Evolutionary conservation across 2,888 invertebrate species (phyloP).

Genomic region (Meganola albula): DNA sequence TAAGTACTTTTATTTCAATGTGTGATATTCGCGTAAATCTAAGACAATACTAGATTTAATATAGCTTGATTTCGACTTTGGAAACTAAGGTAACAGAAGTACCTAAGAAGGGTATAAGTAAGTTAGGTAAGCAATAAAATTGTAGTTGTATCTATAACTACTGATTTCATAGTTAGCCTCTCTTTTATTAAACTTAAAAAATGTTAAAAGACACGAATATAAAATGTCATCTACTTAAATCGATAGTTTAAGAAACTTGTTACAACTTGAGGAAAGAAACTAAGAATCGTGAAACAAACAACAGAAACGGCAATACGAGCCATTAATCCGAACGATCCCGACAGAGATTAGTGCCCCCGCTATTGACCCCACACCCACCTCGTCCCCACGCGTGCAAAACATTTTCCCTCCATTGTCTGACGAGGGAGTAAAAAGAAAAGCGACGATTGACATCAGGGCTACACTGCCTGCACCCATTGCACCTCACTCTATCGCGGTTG

Average conservation of each 20-base stretch:
- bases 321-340: slow-evolving; percentile 71
- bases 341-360: slow-evolving; percentile 69
- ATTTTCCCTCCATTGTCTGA: slow-evolving; percentile 67
- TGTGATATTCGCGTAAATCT: no score
- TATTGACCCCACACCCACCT: slow-evolving; percentile 57
- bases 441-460: slow-evolving; percentile 63
- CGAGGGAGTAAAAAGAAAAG: slow-evolving; percentile 61
- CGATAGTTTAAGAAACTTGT: slow-evolving; percentile 46
- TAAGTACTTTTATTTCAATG: no score
- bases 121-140: no score
- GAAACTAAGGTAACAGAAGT: no score
- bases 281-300: slow-evolving; percentile 62
- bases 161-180: no score
- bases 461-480: slow-evolving; percentile 28
- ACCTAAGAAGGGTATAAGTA: no score
- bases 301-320: slow-evolving; percentile 68
- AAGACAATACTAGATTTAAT: no score
- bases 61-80: no score
- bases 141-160: no score
- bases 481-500: slow-evolving; percentile 14
- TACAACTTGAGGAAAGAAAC: slow-evolving; percentile 53
- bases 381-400: slow-evolving; percentile 56
- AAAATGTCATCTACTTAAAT: no score
- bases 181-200: no score
- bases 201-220: no score